Evolutionary conservation across 1,140 invertebrate genomes (phyloP).

Genomic region (Solenopsis invicta): DNA sequence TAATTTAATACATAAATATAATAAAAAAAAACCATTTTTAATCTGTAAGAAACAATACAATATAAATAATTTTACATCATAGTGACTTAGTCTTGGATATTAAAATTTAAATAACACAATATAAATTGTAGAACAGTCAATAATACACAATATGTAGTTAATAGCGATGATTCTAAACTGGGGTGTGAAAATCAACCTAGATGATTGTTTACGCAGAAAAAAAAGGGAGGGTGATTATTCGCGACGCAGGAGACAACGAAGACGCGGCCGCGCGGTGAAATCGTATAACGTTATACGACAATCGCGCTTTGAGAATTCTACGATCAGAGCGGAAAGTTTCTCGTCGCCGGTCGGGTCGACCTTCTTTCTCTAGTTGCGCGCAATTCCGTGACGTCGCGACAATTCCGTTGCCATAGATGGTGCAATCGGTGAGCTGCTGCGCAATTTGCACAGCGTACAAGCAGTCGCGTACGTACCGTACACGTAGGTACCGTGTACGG

Average conservation of each 20-base stretch:
- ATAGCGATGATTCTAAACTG: no score
- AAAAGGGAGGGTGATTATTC: background rate
- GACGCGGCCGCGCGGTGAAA: slow-evolving; percentile 25
- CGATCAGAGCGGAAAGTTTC: slow-evolving; percentile 48
- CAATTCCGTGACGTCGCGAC: slow-evolving; percentile 58
- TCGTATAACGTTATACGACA: slow-evolving; percentile 43
- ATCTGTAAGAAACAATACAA: no score
- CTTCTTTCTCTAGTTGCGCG: slow-evolving; percentile 52
- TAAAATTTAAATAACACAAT: no score
- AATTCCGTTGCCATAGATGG: slow-evolving; percentile 61
- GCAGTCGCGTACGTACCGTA: slow-evolving; percentile 10
- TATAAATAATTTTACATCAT: no score
- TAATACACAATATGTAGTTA: no score
- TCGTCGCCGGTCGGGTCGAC: background rate
- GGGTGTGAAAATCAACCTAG: no score
- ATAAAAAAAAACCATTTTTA: no score
- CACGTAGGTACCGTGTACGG: slow-evolving; percentile 1
- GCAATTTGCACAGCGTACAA: slow-evolving; percentile 61
- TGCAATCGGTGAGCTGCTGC: slow-evolving; percentile 64
- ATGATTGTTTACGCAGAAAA: no score
- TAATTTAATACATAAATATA: no score
- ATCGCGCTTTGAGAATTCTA: slow-evolving; percentile 37
- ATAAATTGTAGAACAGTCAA: no score
- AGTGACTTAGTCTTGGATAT: no score
- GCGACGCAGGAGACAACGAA: slow-evolving; percentile 10